Evolutionary conservation across 2,888 invertebrate genomes (phyloP).

Genomic region (Campaea margaritaria): DNA sequence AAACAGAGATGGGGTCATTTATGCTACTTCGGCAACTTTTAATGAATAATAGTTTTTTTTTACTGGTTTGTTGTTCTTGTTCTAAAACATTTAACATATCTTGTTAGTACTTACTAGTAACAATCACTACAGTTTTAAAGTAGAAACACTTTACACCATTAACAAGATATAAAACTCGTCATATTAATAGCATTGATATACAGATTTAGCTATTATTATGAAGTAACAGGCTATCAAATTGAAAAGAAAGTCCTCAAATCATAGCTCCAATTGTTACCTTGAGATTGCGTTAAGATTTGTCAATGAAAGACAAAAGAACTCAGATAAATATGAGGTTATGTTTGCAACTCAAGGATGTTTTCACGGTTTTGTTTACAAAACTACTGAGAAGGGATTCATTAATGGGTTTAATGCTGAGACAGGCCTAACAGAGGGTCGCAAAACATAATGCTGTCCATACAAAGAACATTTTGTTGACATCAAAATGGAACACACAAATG

Average conservation of each 20-base stretch:
- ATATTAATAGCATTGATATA: not conserved
- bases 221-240: not conserved
- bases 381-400: conserved; percentile 1
- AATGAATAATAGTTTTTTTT: no score
- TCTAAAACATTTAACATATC: no score
- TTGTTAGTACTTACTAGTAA: no score
- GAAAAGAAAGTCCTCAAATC: conserved; percentile 3
- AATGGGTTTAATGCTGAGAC: not conserved
- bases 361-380: conserved; percentile 16
- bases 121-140: no score
- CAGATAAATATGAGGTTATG: conserved; percentile 37
- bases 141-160: no score
- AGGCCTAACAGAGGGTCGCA: not conserved
- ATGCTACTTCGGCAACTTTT: no score
- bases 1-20: no score
- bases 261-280: conserved; percentile 19
- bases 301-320: conserved; percentile 41
- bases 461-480: conserved; percentile 69
- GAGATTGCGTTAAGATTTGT: conserved; percentile 19
- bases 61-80: no score
- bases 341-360: conserved; percentile 22
- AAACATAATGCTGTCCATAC: conserved; percentile 25
- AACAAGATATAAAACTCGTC: no score
- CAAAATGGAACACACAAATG: conserved; percentile 64
- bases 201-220: not conserved